These are phyloP conservation scores for Phallusia fumigata DNA, from an alignment of 23 tunicate species.

Conservation along the genomic window DNA sequence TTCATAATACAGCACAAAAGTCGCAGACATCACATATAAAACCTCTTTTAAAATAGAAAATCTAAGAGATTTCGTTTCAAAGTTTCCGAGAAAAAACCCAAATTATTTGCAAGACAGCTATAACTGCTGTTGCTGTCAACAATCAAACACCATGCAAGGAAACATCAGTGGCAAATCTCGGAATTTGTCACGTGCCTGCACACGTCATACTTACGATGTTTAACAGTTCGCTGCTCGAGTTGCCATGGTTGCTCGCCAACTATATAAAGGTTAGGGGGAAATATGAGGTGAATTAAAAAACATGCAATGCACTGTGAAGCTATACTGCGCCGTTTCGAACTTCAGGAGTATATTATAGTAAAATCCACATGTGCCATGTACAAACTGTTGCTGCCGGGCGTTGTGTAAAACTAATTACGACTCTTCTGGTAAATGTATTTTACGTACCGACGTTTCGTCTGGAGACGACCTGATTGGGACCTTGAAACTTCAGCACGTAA, in stretches of 20 bases:
- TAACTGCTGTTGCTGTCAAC: too few relatives aligned
- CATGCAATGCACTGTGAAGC: neutral
- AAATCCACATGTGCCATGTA: neutral
- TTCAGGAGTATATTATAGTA: neutral
- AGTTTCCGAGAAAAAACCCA: neutral
- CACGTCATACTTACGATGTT: constrained; percentile 49
- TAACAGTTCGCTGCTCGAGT: constrained; percentile 36
- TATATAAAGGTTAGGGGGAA: constrained; percentile 3
- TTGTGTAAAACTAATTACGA: too few relatives aligned
- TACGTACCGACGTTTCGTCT: too few relatives aligned
- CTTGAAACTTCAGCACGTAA: too few relatives aligned
- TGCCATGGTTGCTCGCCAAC: constrained; percentile 66
- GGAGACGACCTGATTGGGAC: too few relatives aligned
- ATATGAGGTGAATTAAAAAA: neutral
- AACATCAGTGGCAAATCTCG: neutral
- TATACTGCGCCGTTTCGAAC: too few relatives aligned
- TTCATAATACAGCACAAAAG: neutral
- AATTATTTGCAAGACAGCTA: neutral
- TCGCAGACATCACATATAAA: too few relatives aligned
- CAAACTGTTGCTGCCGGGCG: too few relatives aligned
- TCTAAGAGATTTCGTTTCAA: too few relatives aligned
- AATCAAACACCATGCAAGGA: neutral
- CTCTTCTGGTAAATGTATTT: too few relatives aligned
- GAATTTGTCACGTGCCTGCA: neutral
- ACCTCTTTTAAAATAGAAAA: too few relatives aligned